Evolutionary conservation across 37 sponge, comb jelly and placozoan genomes (phyloP), one percentile per base, ranked within the genome.

Genomic region (Eunapius fragilis): DNA sequence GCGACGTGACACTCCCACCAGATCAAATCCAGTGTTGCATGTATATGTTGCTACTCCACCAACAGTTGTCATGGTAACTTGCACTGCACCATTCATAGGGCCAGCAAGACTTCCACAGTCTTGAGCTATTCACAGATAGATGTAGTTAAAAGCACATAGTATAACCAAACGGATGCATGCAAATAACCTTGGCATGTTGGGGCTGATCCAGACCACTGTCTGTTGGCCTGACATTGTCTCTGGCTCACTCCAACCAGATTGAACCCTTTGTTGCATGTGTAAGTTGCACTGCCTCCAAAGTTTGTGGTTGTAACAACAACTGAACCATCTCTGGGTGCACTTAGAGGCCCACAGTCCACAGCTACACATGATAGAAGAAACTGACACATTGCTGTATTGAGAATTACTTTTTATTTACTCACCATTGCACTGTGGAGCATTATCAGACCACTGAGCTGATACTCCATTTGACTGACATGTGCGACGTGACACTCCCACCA

Each of bases 231-330:
- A 30, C 87, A 89, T 25, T 31, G 47, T 35, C 93, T 78, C 48
- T 17, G n/a, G 1, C 32, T 34, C 23, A 68, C 48, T 25, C 93
- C 93, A 47, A 80, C 74, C 67, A 89, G 72, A 19, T 25, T 36
- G 50, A 71, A 86, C 68, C 90, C 90, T 22, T 32, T 33, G 79
- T 89, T 72, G 48, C 93, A 93, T 9, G 19, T 41, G 81, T 93
- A 93, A 2, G 77, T 83, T 27, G 89, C 89, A 28, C 37, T 80
- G n/a, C 35, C 23, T 24, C 50, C 74, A 17, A 33, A 86, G 76
- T 0, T 37, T 25, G 22, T 70, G 36, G 45, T 78, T 78, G n/a
- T 26, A 31, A 37, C 68, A 14, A 2, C 83, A 76, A 72, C 68
- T 37, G 17, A 23, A 32, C 89, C 89, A 89, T 83, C 71, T 23